Percentiles rank a stretch among this genome's conserved stretches.
Conservation (phyloP, 2,888 invertebrate species). For the Ganaspis brasiliensis region DNA sequence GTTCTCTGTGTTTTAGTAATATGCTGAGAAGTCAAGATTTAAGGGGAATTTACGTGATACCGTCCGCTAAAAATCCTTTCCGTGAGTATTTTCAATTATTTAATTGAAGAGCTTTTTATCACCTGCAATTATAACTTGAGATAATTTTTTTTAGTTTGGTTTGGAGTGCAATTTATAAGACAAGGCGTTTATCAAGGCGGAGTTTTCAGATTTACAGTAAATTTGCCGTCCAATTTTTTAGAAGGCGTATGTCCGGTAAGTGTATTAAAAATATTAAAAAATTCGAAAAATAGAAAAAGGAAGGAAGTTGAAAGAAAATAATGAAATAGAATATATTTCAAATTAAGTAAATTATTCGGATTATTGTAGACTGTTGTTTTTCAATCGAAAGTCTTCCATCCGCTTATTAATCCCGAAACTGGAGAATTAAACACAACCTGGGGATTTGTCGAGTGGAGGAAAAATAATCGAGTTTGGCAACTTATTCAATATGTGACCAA, state of each 20-base stretch:
- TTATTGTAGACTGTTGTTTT: constrained; percentile 89
- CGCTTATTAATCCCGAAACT: constrained; percentile 89
- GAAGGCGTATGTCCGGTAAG: constrained; percentile 92
- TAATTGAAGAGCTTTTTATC: neutral
- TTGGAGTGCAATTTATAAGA: constrained; percentile 94
- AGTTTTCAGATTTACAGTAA: constrained; percentile 93
- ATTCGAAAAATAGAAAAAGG: neutral
- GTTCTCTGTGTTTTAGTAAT: constrained; percentile 88
- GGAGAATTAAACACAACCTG: constrained; percentile 89
- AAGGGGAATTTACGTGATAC: constrained; percentile 95
- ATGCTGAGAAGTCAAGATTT: constrained; percentile 92
- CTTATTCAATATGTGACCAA: constrained; percentile 91
- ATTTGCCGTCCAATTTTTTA: constrained; percentile 94
- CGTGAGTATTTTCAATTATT: constrained; percentile 83
- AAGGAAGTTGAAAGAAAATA: constrained; percentile 19
- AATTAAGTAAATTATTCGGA: neutral
- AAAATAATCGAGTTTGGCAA: constrained; percentile 89
- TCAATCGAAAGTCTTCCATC: constrained; percentile 93
- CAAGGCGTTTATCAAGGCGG: constrained; percentile 94
- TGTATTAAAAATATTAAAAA: constrained; percentile 64
- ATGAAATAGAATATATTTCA: constrained; percentile 34
- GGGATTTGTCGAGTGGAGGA: constrained; percentile 93
- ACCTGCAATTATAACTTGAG: constrained; percentile 48
- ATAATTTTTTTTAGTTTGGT: constrained; percentile 87
- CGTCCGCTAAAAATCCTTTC: constrained; percentile 91